These are phyloP conservation scores for Allobates femoralis DNA, from an alignment of 2,797 vertebrate species.

Conservation along the genomic window DNA sequence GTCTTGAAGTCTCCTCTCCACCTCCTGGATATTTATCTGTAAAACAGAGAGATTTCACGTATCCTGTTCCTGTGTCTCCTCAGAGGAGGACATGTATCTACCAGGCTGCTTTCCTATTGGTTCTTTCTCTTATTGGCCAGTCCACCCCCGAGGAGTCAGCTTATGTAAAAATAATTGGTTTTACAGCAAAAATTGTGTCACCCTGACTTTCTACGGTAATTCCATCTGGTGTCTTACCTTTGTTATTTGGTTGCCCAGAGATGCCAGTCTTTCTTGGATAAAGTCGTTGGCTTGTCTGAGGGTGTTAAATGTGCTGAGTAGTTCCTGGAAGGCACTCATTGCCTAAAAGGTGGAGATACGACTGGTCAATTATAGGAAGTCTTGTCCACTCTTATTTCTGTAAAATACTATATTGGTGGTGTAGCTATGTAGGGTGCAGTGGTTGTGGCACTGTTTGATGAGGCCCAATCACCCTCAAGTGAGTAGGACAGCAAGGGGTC, in stretches of 20 bases:
- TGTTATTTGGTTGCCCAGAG: constrained; percentile 62
- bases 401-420: too few species aligned
- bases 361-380: neutral
- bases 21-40: constrained; percentile 64
- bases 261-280: constrained; percentile 67
- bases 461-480: too few species aligned
- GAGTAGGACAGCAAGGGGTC: neutral
- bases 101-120: neutral
- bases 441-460: too few species aligned
- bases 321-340: constrained; percentile 68
- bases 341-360: constrained; percentile 50
- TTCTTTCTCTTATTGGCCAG: neutral
- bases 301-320: constrained; percentile 63
- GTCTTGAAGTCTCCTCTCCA: neutral
- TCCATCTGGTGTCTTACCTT: constrained; percentile 58
- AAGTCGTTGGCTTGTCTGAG: constrained; percentile 25
- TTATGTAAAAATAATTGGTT: neutral
- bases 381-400: too few species aligned
- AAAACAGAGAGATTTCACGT: constrained; percentile 3
- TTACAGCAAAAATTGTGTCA: neutral
- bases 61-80: neutral
- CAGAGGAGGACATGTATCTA: neutral
- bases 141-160: neutral
- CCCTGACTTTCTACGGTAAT: neutral
- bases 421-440: too few species aligned